Conservation (phyloP, 2,888 invertebrate species). For the Pycnomerus fuliginosus region DNA sequence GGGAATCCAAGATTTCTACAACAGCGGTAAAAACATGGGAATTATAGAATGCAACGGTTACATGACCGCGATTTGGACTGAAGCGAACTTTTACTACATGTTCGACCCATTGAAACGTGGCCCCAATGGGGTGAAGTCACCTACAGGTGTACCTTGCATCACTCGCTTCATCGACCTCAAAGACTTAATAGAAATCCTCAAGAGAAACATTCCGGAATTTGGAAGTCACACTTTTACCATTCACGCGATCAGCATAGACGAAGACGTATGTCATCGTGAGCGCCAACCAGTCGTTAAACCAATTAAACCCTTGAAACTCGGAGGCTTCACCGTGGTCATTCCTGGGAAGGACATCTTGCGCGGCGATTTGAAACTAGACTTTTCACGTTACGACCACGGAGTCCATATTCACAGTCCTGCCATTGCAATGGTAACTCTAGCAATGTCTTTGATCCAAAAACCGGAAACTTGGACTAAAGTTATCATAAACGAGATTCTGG, state of each 20-base stretch:
- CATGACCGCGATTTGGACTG: conserved; percentile 52
- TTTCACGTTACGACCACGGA: conserved; percentile 56
- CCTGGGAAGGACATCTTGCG: conserved; percentile 53
- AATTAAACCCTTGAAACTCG: conserved; percentile 24
- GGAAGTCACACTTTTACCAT: conserved; percentile 45
- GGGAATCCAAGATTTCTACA: conserved; percentile 49
- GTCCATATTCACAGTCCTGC: conserved; percentile 57
- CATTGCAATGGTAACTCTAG: conserved; percentile 59
- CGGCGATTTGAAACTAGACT: conserved; percentile 55
- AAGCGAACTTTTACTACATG: conserved; percentile 49
- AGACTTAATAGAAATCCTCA: conserved; percentile 39
- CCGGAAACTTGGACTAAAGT: conserved; percentile 61
- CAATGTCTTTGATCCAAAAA: conserved; percentile 61
- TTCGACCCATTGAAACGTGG: conserved; percentile 54
- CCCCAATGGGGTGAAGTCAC: conserved; percentile 44
- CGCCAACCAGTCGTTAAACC: conserved; percentile 34
- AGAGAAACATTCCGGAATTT: conserved; percentile 40
- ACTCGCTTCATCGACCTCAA: conserved; percentile 44
- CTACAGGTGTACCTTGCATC: conserved; percentile 49
- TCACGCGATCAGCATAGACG: conserved; percentile 35
- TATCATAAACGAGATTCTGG: conserved; percentile 59
- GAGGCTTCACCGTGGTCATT: conserved; percentile 33
- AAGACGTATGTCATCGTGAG: conserved; percentile 37
- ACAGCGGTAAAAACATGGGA: conserved; percentile 46
- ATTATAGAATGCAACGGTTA: conserved; percentile 47